Evolutionary conservation across 2,888 invertebrate species (phyloP), one percentile per base, ranked within the genome.

Genomic region (Aphelenchoides bicaudatus): DNA sequence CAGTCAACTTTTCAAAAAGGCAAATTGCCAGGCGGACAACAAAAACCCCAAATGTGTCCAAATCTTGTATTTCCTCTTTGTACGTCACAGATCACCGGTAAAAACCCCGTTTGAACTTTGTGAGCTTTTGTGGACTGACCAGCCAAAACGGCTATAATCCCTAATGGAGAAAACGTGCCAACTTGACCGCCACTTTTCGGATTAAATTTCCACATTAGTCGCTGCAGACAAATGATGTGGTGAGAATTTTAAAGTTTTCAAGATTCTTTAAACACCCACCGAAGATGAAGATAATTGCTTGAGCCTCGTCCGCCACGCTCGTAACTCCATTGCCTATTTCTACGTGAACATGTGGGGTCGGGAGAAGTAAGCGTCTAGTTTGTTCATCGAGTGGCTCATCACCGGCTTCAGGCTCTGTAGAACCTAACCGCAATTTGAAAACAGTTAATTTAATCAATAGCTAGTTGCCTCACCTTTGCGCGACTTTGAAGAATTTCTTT

Each of bases 241-340:
- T 16, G 1, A 1, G 1, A 37, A 37, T 2, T 16, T 37, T 16
- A 37, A 37, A n/a, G n/a, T n/a, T n/a, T n/a, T 34, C 10, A 2
- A 37, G 19, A 16, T 37, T 16, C 16, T 37, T 19, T 6, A 51
- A 43, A 57, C 38, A 59, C 70, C 59, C 47, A 74, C 74, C 74
- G 50, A 74, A 74, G 50, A 74, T 66, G 59, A 74, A 74, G 31
- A 74, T 66, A 52, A 74, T 62, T 1, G 67, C 53, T 27, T 67
- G 67, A 8, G 30, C 25, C 28, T 66, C 53, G 37, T 59, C 57
- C 16, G 47, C 34, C 16, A 49, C 39, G n/a, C 51, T 50, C 25
- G 39, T 31, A 27, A 70, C 61, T 3, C 70, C 67, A 21, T 51
- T 53, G 39, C 67, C 70, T 16, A 67, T 56, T 5, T 57, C 57